A percentile compares a stretch with the other conserved stretches of the same genome.
Evolutionary conservation across 1,140 invertebrate genomes (phyloP).

Genomic region (Maniola jurtina): DNA sequence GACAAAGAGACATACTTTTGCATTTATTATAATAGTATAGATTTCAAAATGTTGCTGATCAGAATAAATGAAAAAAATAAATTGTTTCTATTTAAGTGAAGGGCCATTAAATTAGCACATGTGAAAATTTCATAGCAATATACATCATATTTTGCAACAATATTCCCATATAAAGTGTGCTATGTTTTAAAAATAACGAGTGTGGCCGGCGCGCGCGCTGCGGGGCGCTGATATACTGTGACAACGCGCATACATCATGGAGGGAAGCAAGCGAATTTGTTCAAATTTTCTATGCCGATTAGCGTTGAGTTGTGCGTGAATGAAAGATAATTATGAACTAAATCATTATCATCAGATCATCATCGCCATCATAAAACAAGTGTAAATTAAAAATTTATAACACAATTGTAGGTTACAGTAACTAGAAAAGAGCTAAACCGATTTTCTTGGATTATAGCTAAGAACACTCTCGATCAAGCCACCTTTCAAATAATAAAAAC

Average conservation of each 20-base stretch:
- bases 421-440: no score
- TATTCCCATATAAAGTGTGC: conserved; percentile 49
- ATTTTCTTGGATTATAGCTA: no score
- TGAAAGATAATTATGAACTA: conserved; percentile 1
- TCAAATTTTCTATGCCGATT: conserved; percentile 33
- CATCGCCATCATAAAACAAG: no score
- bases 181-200: conserved; percentile 59
- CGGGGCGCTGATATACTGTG: conserved; percentile 46
- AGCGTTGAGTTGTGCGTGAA: conserved; percentile 8
- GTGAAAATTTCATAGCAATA: conserved; percentile 17
- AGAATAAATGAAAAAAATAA: no score
- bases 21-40: background rate
- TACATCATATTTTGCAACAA: conserved; percentile 52
- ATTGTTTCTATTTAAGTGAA: no score
- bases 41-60: no score
- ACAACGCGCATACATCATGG: conserved; percentile 44
- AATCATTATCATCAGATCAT: conserved; percentile 4
- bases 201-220: conserved; percentile 38
- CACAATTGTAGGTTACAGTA: no score
- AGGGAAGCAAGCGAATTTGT: conserved; percentile 23
- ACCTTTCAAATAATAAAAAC: no score
- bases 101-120: no score
- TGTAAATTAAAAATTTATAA: no score
- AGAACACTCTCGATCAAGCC: no score
- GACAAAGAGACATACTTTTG: no score